phyloP scores from a whole-genome alignment of 2,888 invertebrate species.

The Galeopsomyia nigrocyanea region DNA sequence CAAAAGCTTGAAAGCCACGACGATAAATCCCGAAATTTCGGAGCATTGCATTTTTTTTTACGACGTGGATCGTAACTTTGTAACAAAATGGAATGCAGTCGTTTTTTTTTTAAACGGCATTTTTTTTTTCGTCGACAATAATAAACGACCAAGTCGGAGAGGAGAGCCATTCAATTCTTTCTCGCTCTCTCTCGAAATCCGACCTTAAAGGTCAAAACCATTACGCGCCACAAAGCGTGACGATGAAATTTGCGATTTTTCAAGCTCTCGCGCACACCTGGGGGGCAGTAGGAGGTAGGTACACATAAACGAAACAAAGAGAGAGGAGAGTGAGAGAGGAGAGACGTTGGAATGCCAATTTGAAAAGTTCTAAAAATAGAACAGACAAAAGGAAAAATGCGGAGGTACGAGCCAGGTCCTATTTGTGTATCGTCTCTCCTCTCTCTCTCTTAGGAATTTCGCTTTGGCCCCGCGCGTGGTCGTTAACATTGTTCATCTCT shows the following conservation, averaged over 20 bases:
- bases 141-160: too few relatives aligned
- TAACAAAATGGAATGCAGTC: too few relatives aligned
- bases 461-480: slow-evolving; percentile 52
- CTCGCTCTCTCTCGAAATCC: slow-evolving; percentile 46
- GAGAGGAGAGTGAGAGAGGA: slow-evolving; percentile 3
- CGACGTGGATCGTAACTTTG: too few relatives aligned
- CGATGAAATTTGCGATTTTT: slow-evolving; percentile 17
- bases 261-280: too few relatives aligned
- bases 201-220: slow-evolving; percentile 58
- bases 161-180: slow-evolving; percentile 32
- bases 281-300: too few relatives aligned
- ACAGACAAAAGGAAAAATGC: slow-evolving; percentile 25
- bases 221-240: slow-evolving; percentile 46
- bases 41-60: too few relatives aligned
- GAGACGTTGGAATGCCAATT: slow-evolving; percentile 38
- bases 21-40: too few relatives aligned
- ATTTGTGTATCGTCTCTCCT: slow-evolving; percentile 40
- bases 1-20: too few relatives aligned
- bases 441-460: too few relatives aligned
- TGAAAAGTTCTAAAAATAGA: slow-evolving; percentile 34
- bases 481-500: slow-evolving; percentile 59
- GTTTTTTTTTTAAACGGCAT: too few relatives aligned
- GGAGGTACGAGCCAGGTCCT: slow-evolving; percentile 2
- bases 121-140: too few relatives aligned
- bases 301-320: too few relatives aligned